Evolutionary conservation across 1,140 invertebrate genomes (phyloP), one percentile per base, ranked within the genome.

Genomic region (Lasioglossum baleicum): DNA sequence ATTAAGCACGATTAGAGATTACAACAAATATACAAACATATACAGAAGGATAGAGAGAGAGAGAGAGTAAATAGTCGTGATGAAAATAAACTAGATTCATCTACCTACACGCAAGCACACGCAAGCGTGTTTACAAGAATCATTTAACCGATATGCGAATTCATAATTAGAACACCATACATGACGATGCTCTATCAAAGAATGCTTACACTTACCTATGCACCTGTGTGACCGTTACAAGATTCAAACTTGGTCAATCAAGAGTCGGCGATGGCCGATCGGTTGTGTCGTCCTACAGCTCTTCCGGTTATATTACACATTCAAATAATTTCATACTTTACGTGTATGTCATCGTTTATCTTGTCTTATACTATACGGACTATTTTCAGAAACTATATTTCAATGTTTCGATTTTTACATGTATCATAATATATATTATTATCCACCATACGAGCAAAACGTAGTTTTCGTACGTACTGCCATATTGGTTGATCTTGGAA

Each of bases 201-300:
- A 40, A 58, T 22, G 35, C 67, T 75, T 56, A 40, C 65, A 75
- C 75, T 75, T 80, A 70, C 73, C 75, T 61, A 44, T n/a, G 78
- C 75, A 70, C 73, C 75, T 61, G 53, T 10, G 17, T n/a, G 78
- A 85, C 83, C 83, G 83, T 85, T 85, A 76, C 78, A 75, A 76
- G 70, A 85, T 85, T 85, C 78, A 85, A 85, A 85, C 82, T 85
- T 79, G 78, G 65, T 66, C 70, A 84, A 80, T 68, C 66, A 56
- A 51, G 53, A 74, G 48, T 71, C 61, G 42, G 56, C n/a, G 53
- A 84, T 84, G 81, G 81, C 75, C 74, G 75, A 80, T 67, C 66
- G 35, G 40, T 72, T 78, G 60, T 31, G 44, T 40, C 48, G 44
- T 22, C 2, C 35, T 35, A 35, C 17, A 78, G 20, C 8, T 2